Percentiles rank a stretch among this genome's conserved stretches.
Conservation (phyloP, 2,113 vertebrate genomes). For the Callipepla californica region DNA sequence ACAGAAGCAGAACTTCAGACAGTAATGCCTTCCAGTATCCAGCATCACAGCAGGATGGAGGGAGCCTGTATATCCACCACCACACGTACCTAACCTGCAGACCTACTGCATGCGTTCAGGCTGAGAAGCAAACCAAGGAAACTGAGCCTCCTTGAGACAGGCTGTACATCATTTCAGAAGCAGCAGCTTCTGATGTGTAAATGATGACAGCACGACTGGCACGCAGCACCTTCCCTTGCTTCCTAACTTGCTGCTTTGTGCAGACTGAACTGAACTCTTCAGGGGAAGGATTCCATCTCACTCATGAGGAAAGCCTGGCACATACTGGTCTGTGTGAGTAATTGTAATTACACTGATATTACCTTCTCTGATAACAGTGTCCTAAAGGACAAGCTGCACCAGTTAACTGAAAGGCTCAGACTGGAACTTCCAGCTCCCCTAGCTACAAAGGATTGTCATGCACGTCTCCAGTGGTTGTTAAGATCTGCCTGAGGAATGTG, state of each 20-base stretch:
- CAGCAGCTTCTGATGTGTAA: not conserved
- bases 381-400: constrained; percentile 11
- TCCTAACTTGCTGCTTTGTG: not conserved
- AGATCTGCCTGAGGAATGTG: not conserved
- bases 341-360: not conserved
- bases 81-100: not conserved
- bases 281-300: not conserved
- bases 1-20: not conserved
- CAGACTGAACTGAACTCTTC: not conserved
- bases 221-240: not conserved
- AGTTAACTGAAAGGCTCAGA: not conserved
- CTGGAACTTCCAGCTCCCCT: not conserved
- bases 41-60: not conserved
- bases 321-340: not conserved
- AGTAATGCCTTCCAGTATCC: not conserved
- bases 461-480: not conserved
- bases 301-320: not conserved
- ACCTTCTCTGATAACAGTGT: not conserved
- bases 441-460: not conserved
- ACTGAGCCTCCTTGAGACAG: not conserved
- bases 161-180: not conserved
- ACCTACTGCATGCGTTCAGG: not conserved
- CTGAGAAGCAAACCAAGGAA: not conserved
- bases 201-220: not conserved
- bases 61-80: not conserved